Percentiles rank a stretch among this genome's conserved stretches.
These are phyloP conservation scores for Neosilurus mollespiculum DNA, from an alignment of 2,797 vertebrate species.

Conservation along the genomic window DNA sequence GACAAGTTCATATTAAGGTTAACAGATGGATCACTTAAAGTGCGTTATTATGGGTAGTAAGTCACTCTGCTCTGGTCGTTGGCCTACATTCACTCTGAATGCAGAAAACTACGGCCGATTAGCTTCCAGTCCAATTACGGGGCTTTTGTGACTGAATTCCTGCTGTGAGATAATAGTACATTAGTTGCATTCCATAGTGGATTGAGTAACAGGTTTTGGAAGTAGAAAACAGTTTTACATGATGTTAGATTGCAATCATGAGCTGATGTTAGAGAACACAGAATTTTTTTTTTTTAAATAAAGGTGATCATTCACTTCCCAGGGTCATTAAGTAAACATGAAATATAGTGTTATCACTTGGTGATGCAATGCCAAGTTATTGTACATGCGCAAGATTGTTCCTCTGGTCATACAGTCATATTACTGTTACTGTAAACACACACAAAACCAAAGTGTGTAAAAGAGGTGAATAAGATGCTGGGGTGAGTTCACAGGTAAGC, in stretches of 20 bases:
- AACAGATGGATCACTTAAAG: conserved; percentile 10
- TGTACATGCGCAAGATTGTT: too few species aligned
- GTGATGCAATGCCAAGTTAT: too few species aligned
- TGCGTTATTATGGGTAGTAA: conserved; percentile 15
- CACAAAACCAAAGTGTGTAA: too few species aligned
- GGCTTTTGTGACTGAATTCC: conserved; percentile 57
- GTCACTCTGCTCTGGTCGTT: neutral
- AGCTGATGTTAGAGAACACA: neutral
- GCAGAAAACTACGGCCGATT: conserved; percentile 57
- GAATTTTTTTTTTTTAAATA: neutral
- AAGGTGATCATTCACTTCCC: neutral
- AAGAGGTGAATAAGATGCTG: too few species aligned
- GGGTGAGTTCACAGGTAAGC: too few species aligned
- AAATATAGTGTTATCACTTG: too few species aligned
- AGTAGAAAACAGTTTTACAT: neutral
- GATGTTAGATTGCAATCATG: neutral
- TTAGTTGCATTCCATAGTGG: conserved; percentile 51
- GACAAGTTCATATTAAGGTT: conserved; percentile 3
- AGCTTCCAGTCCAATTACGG: conserved; percentile 70
- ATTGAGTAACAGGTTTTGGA: neutral
- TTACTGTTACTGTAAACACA: too few species aligned
- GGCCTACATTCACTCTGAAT: conserved; percentile 56
- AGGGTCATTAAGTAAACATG: too few species aligned
- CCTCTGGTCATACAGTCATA: too few species aligned
- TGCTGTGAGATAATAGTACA: conserved; percentile 59